These are phyloP conservation scores for Trachythela sp. DNA, from an alignment of 64 coral and sea anemone species.

Conservation along the genomic window DNA sequence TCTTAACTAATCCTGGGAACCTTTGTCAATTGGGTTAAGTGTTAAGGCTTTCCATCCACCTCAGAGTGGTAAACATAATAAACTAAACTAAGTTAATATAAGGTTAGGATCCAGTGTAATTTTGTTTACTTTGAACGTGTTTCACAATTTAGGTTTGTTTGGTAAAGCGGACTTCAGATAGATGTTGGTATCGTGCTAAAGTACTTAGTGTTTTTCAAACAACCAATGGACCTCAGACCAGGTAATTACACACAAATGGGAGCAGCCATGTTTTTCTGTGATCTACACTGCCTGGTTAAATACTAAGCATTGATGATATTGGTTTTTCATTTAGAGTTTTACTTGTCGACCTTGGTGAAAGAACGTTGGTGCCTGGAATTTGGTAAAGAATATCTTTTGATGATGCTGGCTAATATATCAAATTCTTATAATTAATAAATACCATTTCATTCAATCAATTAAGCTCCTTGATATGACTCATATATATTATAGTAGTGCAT, in stretches of 20 bases:
- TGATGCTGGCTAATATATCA: too few species aligned
- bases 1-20: too few species aligned
- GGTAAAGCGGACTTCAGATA: slow-evolving; percentile 76
- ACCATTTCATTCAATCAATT: too few species aligned
- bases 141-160: slow-evolving; percentile 64
- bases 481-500: too few species aligned
- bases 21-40: too few species aligned
- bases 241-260: slow-evolving; percentile 29
- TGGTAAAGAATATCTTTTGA: slow-evolving; percentile 47
- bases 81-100: too few species aligned
- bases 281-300: neutral
- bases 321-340: slow-evolving; percentile 58
- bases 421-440: too few species aligned
- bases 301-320: neutral
- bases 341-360: slow-evolving; percentile 81
- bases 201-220: slow-evolving; percentile 78
- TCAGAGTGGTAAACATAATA: too few species aligned
- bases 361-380: slow-evolving; percentile 73
- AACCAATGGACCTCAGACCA: slow-evolving; percentile 78
- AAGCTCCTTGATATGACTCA: too few species aligned
- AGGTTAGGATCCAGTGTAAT: too few species aligned
- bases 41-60: too few species aligned
- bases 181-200: slow-evolving; percentile 91
- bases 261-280: neutral
- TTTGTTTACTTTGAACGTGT: neutral